Evolutionary conservation across 2,797 vertebrate genomes (phyloP), one percentile per base, ranked within the genome.

Genomic region (Etheostoma nigrum): DNA sequence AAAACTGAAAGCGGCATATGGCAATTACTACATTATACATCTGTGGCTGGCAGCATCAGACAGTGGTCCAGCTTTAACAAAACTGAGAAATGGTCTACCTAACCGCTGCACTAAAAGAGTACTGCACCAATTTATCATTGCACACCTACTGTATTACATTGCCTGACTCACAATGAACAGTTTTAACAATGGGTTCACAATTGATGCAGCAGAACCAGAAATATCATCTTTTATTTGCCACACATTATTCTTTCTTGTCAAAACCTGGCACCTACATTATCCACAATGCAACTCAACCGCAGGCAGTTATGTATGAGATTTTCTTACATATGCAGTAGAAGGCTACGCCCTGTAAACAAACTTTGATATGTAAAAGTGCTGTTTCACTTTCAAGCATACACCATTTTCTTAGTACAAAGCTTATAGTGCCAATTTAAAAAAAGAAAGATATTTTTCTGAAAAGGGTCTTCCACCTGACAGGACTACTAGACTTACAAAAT

Each of bases 21-120:
- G 30, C 36, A 67, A 27, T 71, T 16, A n/a, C 65, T 54, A 44
- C 63, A 77, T 64, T 33, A 54, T 68, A 21, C 55, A 62, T 78
- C 36, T 67, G 10, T 67, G 60, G 11, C 25, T 13, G 42, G 36
- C 36, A 40, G 36, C 4, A 40, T 40, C 10, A 12, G 10, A 40
- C 14, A n/a, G 45, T 23, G 19, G 21, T 23, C 12, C 12, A n/a
- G 40, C 15, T 61, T 27, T 44, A 42, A 25, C 15, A 5, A 62
- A 47, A 40, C 36, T 40, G 57, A 45, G 14, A 18, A 45, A 69
- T 49, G 12, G 48, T 54, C 55, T 40, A 45, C 27, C 53, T 60
- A 54, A 74, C 4, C 14, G 44, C 58, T 67, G 33, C 30, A 53
- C 42, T 59, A 13, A 36, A 59, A 15, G 51, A 30, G 36, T 30